Base-by-base conservation (phyloP, 2,888 invertebrate species). In the Bombylius discolor region DNA sequence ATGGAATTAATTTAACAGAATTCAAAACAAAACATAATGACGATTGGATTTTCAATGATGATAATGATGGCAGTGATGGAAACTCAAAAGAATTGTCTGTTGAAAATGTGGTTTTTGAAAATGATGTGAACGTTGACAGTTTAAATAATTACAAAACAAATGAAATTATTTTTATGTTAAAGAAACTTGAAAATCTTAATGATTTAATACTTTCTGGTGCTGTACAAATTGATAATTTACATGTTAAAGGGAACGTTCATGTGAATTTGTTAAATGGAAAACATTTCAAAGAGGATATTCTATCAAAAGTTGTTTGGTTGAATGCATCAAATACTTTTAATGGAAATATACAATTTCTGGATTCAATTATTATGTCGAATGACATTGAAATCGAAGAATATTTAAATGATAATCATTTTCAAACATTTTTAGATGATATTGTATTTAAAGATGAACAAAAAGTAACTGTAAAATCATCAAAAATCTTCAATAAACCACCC, bases 101-200 rank as follows among this genome's bases (percentile, higher is more conserved):
- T 0, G 66, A 68, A 23, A 66, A 70, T 48, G 68, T 74, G 3
- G 62, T 66, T 47, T 59, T 69, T 13, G 64, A 75, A 2, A 64
- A 66, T 5, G 68, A 70, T 23, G 62, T 75, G 2, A 58, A 65
- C 42, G 62, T 72, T 3, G 62, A 67, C 4, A 55, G 60, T 6
- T 61, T 79, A n/a, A 77, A 79, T 63, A 70, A 67, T 46, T 60
- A 71, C 12, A 48, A 65, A 1, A 67, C 70, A 2, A 61, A 69
- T 3, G 63, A 69, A 23, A 52, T 76, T 14, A 54, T 70, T 33
- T 58, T 61, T 14, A 66, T 70, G 48, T 51, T 68, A 46, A 58
- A 65, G 39, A 63, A 68, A 65, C 65, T 65, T 57, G 61, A 68
- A 65, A 59, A 71, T 60, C 52, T 68, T 67, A 63, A 68, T 42